Base-by-base conservation (phyloP, 2,113 vertebrate genomes). In the Heterotis niloticus region DNA sequence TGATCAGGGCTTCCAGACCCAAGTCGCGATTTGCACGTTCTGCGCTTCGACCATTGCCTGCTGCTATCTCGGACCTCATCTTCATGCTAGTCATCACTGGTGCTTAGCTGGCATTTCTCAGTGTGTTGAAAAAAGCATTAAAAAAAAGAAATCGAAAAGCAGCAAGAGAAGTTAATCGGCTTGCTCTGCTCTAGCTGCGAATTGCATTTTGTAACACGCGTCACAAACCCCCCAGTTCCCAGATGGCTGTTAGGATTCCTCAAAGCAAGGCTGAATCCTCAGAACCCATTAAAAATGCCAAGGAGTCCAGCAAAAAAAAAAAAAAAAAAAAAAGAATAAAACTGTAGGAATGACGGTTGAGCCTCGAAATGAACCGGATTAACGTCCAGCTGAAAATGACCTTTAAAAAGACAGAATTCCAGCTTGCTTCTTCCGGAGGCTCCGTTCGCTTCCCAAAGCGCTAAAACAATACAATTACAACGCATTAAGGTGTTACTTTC, bases 101-200 rank as follows among this genome's bases (percentile, higher is more conserved):
- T 83, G 80, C 83, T 88, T 84, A 83, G 74, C 57, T 81, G 79
- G 69, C 64, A 86, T 79, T 82, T 83, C 75, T 82, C 78, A 14
- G 62, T 81, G 77, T 83, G 80, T 84, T 87, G 81, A 83, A 82
- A 82, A 24, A 20, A 29, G n/a, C 23, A 26, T 24, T 12, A 34
- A 26, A 9, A 67, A 29, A 52, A 10, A 28, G 29, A 52, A 59
- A 70, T 62, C 14, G 60, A 14, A 62, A 17, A 14, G 28, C 73
- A 78, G 64, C 10, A 64, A 64, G 80, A 54, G 52, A 80, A 85
- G 78, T 78, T 79, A 84, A 84, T 86, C 80, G 67, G 84, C 75
- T 79, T 82, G 79, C 52, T 29, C 72, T 82, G 76, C 81, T 77
- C 69, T 17, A 54, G 51, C 72, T 84, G 76, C 82, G 82, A 85